Percentiles rank a stretch among this genome's conserved stretches.
Evolutionary conservation across 2,113 vertebrate species (phyloP).

Genomic region (Hemichromis elongatus): DNA sequence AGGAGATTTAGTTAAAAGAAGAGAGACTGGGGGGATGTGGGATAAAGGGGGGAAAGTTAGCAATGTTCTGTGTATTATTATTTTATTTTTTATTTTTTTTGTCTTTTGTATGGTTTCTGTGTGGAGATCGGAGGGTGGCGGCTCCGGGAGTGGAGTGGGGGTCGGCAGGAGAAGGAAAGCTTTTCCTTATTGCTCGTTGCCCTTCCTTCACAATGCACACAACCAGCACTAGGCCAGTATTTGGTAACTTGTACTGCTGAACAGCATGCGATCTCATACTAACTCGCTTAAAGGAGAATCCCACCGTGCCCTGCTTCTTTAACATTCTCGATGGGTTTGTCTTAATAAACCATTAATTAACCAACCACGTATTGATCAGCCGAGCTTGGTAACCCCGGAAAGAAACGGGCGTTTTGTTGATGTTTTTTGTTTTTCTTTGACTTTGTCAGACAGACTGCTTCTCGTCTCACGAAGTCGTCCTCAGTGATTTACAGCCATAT

Average conservation of each 20-base stretch:
- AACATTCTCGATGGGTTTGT: constrained; percentile 24
- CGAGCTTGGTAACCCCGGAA: constrained; percentile 3
- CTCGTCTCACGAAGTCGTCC: background rate
- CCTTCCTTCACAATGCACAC: constrained; percentile 41
- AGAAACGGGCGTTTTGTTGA: constrained; percentile 8
- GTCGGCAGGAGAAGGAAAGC: constrained; percentile 1
- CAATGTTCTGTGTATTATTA: constrained; percentile 38
- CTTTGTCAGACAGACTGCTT: background rate
- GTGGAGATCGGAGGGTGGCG: background rate
- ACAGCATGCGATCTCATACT: constrained; percentile 52
- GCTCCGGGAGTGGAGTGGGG: constrained; percentile 21
- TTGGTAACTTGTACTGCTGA: constrained; percentile 60
- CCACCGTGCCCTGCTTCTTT: constrained; percentile 34
- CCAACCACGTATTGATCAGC: constrained; percentile 8
- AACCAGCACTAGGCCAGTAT: constrained; percentile 70
- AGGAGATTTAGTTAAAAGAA: constrained; percentile 23
- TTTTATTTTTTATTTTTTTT: constrained; percentile 32
- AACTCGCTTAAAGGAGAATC: constrained; percentile 29
- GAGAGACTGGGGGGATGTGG: constrained; percentile 14
- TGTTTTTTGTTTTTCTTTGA: background rate
- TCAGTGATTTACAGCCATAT: constrained; percentile 35
- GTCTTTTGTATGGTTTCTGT: constrained; percentile 45
- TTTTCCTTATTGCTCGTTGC: constrained; percentile 52
- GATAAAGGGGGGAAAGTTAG: constrained; percentile 6
- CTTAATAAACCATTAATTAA: constrained; percentile 27